Evolutionary conservation across 2,888 invertebrate species (phyloP).

Genomic region (Dolichomitus sp.): DNA sequence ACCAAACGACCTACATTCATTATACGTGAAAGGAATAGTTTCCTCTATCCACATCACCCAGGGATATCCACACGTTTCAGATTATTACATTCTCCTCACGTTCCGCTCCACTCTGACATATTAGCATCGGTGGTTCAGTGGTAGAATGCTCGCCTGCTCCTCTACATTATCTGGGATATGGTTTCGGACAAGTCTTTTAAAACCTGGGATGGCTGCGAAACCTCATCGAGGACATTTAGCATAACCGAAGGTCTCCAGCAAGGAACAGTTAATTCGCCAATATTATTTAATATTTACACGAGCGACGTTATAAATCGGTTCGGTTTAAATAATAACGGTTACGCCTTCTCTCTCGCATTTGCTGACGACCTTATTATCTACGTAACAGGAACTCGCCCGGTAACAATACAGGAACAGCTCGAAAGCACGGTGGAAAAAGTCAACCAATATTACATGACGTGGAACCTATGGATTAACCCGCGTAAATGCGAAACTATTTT

Average conservation of each 20-base stretch:
- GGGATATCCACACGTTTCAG: not conserved
- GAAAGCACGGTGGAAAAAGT: slow-evolving; percentile 42
- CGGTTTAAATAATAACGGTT: slow-evolving; percentile 32
- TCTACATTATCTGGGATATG: slow-evolving; percentile 53
- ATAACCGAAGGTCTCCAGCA: slow-evolving; percentile 56
- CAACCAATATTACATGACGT: slow-evolving; percentile 35
- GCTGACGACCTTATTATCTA: not conserved
- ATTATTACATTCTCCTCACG: slow-evolving; percentile 9
- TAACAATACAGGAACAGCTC: not conserved
- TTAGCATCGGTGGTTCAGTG: slow-evolving; percentile 64
- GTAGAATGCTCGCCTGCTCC: slow-evolving; percentile 62
- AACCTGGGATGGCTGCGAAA: not conserved
- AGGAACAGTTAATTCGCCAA: not conserved
- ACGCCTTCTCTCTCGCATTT: slow-evolving; percentile 1
- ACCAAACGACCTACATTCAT: slow-evolving; percentile 31
- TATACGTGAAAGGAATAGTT: slow-evolving; percentile 30
- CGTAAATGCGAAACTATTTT: slow-evolving; percentile 62
- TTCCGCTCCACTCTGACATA: slow-evolving; percentile 50
- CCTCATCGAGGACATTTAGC: slow-evolving; percentile 6
- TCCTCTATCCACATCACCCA: not conserved
- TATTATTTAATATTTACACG: slow-evolving; percentile 63
- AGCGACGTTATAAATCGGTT: slow-evolving; percentile 52
- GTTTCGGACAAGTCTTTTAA: slow-evolving; percentile 45
- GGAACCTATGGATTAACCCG: slow-evolving; percentile 52
- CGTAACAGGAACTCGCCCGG: not conserved